Percentiles rank a stretch among this genome's conserved stretches.
These are phyloP conservation scores for Archivesica marissinica DNA, from an alignment of 1,140 invertebrate genomes.

Conservation along the genomic window DNA sequence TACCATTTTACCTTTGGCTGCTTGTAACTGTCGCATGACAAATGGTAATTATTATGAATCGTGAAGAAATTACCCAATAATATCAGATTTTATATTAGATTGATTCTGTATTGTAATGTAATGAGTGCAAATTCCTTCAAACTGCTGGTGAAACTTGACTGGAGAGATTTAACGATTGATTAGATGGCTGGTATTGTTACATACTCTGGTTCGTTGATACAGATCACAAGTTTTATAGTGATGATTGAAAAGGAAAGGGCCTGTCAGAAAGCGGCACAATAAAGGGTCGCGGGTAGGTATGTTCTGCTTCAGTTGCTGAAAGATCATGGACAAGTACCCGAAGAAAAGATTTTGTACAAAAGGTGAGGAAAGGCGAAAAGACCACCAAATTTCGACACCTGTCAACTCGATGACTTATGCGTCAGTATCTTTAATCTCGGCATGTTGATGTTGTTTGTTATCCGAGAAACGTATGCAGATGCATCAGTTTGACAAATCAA, in stretches of 20 bases:
- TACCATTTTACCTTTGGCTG: too few species aligned
- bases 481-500: conserved; percentile 15
- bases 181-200: conserved; percentile 26
- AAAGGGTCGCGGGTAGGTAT: background rate
- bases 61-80: conserved; percentile 38
- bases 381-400: conserved; percentile 38
- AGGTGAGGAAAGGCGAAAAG: conserved; percentile 23
- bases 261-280: background rate
- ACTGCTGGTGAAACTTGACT: conserved; percentile 18
- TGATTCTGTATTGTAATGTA: conserved; percentile 41
- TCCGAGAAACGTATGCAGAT: background rate
- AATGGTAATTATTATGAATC: background rate
- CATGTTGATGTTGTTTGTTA: background rate
- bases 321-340: background rate
- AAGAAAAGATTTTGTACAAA: conserved; percentile 4
- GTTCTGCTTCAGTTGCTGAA: background rate
- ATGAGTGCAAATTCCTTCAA: conserved; percentile 43
- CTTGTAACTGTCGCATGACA: conserved; percentile 6
- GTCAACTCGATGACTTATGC: conserved; percentile 8
- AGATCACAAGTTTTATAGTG: conserved; percentile 22
- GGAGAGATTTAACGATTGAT: conserved; percentile 14
- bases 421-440: background rate
- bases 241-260: background rate
- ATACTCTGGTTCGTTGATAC: conserved; percentile 5
- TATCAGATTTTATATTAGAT: conserved; percentile 48